Evolutionary conservation across 2,113 vertebrate species (phyloP).

Genomic region (Apeltes quadracus): DNA sequence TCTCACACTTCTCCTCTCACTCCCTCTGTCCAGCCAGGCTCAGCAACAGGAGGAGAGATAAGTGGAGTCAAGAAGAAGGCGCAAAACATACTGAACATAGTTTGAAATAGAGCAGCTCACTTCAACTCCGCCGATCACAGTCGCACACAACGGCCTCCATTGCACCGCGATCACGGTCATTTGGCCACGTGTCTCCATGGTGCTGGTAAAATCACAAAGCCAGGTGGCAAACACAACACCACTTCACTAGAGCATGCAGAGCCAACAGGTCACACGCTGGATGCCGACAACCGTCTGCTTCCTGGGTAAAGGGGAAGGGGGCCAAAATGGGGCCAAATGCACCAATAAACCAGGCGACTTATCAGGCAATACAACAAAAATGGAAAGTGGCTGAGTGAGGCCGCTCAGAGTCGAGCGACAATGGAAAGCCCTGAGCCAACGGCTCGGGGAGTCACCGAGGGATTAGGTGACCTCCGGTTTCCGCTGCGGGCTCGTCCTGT

Average conservation of each 20-base stretch:
- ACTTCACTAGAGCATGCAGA: conserved; percentile 14
- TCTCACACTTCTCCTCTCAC: conserved; percentile 73
- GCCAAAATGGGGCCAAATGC: conserved; percentile 59
- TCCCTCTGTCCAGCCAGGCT: conserved; percentile 42
- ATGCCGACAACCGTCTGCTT: conserved; percentile 54
- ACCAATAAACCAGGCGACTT: conserved; percentile 64
- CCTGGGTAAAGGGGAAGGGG: conserved; percentile 51
- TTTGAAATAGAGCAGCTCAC: conserved; percentile 19
- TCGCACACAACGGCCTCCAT: not conserved
- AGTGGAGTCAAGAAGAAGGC: conserved; percentile 17
- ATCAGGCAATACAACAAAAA: conserved; percentile 66
- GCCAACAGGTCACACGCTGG: conserved; percentile 48
- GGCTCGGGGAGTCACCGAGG: conserved; percentile 74
- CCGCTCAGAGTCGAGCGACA: conserved; percentile 59
- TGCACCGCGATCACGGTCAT: conserved; percentile 8
- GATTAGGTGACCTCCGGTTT: conserved; percentile 84
- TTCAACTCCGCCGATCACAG: conserved; percentile 4
- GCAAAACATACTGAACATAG: conserved; percentile 10
- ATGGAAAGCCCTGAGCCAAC: conserved; percentile 82
- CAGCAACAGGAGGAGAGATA: conserved; percentile 26
- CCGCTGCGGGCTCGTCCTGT: conserved; percentile 77
- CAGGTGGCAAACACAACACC: conserved; percentile 65
- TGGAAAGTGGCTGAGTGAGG: conserved; percentile 68
- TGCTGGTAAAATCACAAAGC: conserved; percentile 44
- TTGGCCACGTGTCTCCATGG: not conserved